Base-by-base conservation (phyloP, 2,888 invertebrate species). In the Archips xylosteana region DNA sequence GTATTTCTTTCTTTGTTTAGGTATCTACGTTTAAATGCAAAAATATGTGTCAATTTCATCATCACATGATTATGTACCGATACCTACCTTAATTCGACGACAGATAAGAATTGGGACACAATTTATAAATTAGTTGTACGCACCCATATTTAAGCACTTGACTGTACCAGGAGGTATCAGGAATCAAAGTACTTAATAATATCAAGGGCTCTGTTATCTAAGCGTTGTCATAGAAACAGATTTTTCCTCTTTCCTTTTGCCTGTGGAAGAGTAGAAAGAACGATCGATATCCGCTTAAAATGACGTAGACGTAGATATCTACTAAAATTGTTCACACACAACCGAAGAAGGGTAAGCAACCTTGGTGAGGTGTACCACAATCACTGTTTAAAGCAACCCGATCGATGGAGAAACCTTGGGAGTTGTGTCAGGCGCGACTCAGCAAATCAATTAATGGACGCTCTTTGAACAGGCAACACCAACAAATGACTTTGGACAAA, bases 351-450 rank as follows among this genome's bases (percentile, higher is more conserved):
- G 36, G 61, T 61, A n/a, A 39, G 39, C 39, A 39, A 57, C 57
- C 57, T 57, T 57, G 57, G 57, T 32, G 9, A 9, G 57, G 57
- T 49, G 54, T 23, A 32, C 57, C 57, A 57, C 57, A 57, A 57
- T 57, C 57, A 57, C 57, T 23, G 57, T 32, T 15, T 57, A 9
- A 15, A 54, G 9, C 23, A 32, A 15, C 51, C 10, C 57, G 32
- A 57, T 57, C 57, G 57, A 57, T 57, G 32, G 32, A 32, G 32
- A 32, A 57, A 3, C 57, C 57, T 57, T 57, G 57, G 32, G 49
- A 12, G 4, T 15, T 9, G 23, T 15, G 51, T 4, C 15, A 23
- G 15, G 2, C 23, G 15, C 51, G n/a, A 8, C 49, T 49, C 23
- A 23, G 8, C 12, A 32, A 57, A 57, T 32, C 57, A 57, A 57